These are phyloP conservation scores for Caenorhabditis becei DNA, from an alignment of 2,888 invertebrate species.

Conservation along the genomic window DNA sequence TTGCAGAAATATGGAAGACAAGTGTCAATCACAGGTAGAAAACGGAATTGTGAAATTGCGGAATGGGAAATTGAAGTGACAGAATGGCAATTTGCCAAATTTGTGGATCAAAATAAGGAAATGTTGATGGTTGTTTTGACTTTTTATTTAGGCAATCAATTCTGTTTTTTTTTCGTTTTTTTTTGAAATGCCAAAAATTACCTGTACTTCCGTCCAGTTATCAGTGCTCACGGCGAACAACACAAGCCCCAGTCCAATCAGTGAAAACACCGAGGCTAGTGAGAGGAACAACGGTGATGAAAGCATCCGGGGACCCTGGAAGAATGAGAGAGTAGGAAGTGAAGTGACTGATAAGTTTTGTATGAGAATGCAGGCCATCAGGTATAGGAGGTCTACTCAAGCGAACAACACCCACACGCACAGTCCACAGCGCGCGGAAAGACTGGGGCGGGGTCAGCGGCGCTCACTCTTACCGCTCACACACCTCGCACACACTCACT, in stretches of 20 bases:
- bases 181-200: constrained; percentile 84
- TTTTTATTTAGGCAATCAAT: neutral
- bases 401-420: constrained; percentile 60
- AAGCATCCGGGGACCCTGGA: constrained; percentile 57
- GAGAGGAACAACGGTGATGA: constrained; percentile 90
- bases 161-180: neutral
- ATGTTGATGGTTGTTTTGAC: neutral
- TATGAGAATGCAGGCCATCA: constrained; percentile 34
- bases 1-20: constrained; percentile 36
- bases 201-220: constrained; percentile 96
- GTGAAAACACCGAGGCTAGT: constrained; percentile 95
- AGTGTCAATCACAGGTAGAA: constrained; percentile 40
- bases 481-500: constrained; percentile 37
- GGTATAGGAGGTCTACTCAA: constrained; percentile 63
- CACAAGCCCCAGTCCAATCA: constrained; percentile 93
- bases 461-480: constrained; percentile 47
- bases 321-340: neutral
- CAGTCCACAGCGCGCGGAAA: constrained; percentile 59
- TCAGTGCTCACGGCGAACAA: constrained; percentile 96
- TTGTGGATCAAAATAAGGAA: constrained; percentile 4
- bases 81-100: constrained; percentile 15
- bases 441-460: constrained; percentile 59
- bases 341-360: constrained; percentile 39
- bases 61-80: too few relatives aligned
- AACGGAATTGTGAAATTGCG: constrained; percentile 6